A percentile compares a stretch with the other conserved stretches of the same genome.
phyloP scores from a whole-genome alignment of 2,888 invertebrate species.

The Cheilosia vulpina region DNA sequence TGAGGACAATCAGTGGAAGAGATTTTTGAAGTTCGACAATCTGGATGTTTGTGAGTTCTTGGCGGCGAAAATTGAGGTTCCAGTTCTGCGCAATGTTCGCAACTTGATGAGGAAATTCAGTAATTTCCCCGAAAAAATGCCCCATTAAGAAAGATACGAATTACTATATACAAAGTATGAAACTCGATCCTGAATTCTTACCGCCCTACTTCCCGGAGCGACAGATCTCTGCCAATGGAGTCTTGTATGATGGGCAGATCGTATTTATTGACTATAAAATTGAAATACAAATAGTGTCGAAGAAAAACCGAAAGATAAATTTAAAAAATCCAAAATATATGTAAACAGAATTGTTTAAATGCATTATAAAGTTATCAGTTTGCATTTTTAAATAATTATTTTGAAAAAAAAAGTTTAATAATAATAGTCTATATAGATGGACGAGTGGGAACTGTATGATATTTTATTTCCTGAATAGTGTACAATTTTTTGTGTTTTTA shows the following conservation, averaged over 20 bases:
- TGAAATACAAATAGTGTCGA: slow-evolving; percentile 26
- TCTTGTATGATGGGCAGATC: background rate
- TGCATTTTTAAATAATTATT: too few species aligned
- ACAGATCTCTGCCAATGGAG: slow-evolving; percentile 29
- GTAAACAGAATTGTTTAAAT: too few species aligned
- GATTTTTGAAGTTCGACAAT: slow-evolving; percentile 39
- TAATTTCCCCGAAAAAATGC: background rate
- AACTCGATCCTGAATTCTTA: background rate
- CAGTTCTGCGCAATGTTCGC: slow-evolving; percentile 33
- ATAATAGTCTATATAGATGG: too few species aligned
- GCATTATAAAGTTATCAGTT: too few species aligned
- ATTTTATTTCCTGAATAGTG: too few species aligned
- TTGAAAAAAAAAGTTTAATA: too few species aligned
- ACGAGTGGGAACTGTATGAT: too few species aligned
- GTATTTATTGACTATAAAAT: slow-evolving; percentile 12
- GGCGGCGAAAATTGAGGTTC: slow-evolving; percentile 37
- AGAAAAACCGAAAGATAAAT: slow-evolving; percentile 8
- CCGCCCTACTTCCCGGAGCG: background rate
- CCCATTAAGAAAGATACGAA: background rate
- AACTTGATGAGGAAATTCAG: slow-evolving; percentile 20
- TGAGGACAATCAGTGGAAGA: slow-evolving; percentile 32
- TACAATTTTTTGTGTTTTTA: too few species aligned
- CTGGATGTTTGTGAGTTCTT: slow-evolving; percentile 58
- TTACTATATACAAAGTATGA: background rate
- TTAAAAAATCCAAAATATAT: background rate